These are phyloP conservation scores for Stenodema calcarata DNA, from an alignment of 2,888 invertebrate species.

Conservation along the genomic window DNA sequence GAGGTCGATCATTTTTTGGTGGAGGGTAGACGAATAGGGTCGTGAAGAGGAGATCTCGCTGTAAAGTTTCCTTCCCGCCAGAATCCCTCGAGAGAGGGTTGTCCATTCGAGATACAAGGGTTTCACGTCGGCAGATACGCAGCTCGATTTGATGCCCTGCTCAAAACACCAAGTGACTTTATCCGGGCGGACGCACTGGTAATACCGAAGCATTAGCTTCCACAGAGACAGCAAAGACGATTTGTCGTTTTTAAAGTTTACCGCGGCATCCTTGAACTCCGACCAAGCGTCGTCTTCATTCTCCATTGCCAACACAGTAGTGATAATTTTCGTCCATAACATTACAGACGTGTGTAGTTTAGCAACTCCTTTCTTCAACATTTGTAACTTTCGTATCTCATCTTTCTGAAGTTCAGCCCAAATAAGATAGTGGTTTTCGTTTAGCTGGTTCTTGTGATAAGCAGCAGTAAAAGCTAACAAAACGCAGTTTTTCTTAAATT, in stretches of 20 bases:
- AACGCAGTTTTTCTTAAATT: constrained; percentile 64
- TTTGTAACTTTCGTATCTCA: constrained; percentile 50
- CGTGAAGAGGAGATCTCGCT: not conserved
- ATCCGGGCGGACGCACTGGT: constrained; percentile 58
- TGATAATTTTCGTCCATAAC: constrained; percentile 62
- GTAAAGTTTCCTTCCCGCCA: not conserved
- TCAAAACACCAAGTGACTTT: constrained; percentile 59
- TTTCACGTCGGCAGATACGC: constrained; percentile 11
- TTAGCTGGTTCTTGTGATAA: constrained; percentile 63
- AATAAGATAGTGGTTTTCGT: constrained; percentile 64
- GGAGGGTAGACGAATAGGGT: constrained; percentile 9
- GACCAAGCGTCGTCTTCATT: constrained; percentile 23
- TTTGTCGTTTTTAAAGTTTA: not conserved
- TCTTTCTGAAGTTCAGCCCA: constrained; percentile 23
- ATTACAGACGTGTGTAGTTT: constrained; percentile 63
- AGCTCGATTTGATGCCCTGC: not conserved
- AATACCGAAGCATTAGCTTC: constrained; percentile 60
- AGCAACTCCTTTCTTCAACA: constrained; percentile 62
- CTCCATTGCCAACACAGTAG: not conserved
- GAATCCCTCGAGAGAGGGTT: constrained; percentile 1
- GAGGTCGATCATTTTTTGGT: constrained; percentile 41
- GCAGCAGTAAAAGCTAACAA: constrained; percentile 64
- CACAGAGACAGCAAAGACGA: constrained; percentile 61
- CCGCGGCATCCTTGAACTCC: not conserved
- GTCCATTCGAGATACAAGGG: constrained; percentile 38